A percentile compares a stretch with the other conserved stretches of the same genome.
Evolutionary conservation across 2,797 vertebrate species (phyloP).

Genomic region (Eidolon dupreanum): DNA sequence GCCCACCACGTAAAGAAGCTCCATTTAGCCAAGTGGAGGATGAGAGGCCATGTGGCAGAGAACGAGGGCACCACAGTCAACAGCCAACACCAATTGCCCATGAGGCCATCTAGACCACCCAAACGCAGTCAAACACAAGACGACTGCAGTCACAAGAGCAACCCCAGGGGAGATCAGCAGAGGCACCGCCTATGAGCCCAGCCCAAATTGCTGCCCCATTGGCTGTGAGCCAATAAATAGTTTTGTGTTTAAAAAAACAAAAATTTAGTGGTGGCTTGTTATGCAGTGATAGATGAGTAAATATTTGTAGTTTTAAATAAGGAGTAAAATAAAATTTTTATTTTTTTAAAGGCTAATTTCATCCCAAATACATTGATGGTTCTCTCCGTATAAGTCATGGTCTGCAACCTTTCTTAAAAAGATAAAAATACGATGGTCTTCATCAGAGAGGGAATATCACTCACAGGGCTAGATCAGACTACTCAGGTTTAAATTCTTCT

Average conservation of each 20-base stretch:
- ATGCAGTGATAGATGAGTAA: not conserved
- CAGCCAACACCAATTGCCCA: not conserved
- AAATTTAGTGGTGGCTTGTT: not conserved
- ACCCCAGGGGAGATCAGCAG: not conserved
- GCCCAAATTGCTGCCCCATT: not conserved
- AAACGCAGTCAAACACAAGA: not conserved
- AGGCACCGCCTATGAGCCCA: not conserved
- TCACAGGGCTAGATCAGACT: not conserved
- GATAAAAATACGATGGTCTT: not conserved
- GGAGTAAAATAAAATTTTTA: not conserved
- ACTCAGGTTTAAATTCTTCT: not conserved
- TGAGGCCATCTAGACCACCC: not conserved
- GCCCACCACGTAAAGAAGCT: not conserved
- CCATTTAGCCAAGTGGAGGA: not conserved
- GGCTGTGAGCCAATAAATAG: not conserved
- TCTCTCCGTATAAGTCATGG: not conserved
- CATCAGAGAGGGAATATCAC: not conserved
- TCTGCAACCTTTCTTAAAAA: slow-evolving; percentile 21
- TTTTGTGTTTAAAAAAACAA: slow-evolving; percentile 15
- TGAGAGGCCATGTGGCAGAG: not conserved
- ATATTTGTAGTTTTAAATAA: not conserved
- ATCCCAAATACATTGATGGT: not conserved
- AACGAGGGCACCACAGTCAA: not conserved
- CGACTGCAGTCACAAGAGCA: not conserved
- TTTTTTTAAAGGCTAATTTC: not conserved